Evolutionary conservation across 2,113 vertebrate species (phyloP).

Genomic region (Cyprinodon tularosa): DNA sequence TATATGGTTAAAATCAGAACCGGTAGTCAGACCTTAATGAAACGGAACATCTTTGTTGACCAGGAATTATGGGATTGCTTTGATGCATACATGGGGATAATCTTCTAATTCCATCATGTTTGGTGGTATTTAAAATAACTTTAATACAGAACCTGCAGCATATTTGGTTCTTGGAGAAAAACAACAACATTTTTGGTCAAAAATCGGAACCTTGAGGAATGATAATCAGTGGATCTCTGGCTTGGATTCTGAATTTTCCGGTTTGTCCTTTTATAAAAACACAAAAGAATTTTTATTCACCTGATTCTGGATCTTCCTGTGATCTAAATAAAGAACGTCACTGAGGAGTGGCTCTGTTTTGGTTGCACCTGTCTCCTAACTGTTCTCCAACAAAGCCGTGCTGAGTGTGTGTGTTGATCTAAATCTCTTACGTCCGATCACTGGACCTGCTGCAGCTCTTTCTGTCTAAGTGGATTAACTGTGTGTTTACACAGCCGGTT

Average conservation of each 20-base stretch:
- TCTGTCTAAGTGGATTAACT: slow-evolving; percentile 59
- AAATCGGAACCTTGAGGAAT: too few species aligned
- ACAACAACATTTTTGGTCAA: too few species aligned
- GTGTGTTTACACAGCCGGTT: slow-evolving; percentile 56
- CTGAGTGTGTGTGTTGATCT: background rate
- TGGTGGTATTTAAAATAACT: background rate
- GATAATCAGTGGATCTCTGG: background rate
- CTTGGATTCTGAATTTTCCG: background rate
- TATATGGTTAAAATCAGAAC: too few species aligned
- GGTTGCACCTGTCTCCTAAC: slow-evolving; percentile 1
- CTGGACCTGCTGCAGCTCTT: slow-evolving; percentile 45
- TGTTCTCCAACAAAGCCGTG: background rate
- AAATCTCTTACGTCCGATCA: slow-evolving; percentile 34
- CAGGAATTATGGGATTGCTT: too few species aligned
- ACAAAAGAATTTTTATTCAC: background rate
- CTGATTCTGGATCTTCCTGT: slow-evolving; percentile 25
- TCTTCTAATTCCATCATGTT: too few species aligned
- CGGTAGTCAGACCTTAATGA: too few species aligned
- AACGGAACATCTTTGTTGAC: too few species aligned
- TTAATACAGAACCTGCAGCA: background rate
- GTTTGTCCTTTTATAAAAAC: background rate
- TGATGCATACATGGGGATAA: too few species aligned
- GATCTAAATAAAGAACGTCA: slow-evolving; percentile 49
- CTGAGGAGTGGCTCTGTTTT: slow-evolving; percentile 17
- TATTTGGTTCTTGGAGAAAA: too few species aligned